Percentiles rank a stretch among this genome's conserved stretches.
phyloP scores from a whole-genome alignment of 2,113 vertebrate genomes.

The Loxodonta africana region DNA sequence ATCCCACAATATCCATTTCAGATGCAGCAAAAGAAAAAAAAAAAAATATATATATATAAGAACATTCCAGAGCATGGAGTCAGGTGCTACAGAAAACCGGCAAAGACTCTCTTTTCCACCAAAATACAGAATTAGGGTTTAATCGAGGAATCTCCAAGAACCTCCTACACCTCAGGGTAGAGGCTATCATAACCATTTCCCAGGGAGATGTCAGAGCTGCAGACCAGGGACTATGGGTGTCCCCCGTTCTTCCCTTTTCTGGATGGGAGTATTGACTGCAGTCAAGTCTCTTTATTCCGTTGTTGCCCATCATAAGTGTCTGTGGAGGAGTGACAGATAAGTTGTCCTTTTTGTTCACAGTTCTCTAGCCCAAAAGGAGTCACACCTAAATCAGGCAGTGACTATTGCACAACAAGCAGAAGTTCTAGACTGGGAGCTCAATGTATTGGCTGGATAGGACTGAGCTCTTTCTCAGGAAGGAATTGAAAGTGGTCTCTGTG shows the following conservation, averaged over 20 bases:
- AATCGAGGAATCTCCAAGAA: not conserved
- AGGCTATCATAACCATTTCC: not conserved
- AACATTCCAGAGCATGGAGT: not conserved
- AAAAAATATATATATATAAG: not conserved
- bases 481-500: not conserved
- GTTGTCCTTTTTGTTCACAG: not conserved
- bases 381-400: not conserved
- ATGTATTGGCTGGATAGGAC: not conserved
- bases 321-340: not conserved
- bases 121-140: not conserved
- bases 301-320: not conserved
- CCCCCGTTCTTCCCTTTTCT: not conserved
- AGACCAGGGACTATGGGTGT: not conserved
- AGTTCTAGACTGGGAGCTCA: not conserved
- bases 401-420: not conserved
- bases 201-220: not conserved
- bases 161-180: not conserved
- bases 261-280: not conserved
- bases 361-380: not conserved
- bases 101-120: not conserved
- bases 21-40: not conserved
- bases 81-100: not conserved
- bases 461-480: not conserved
- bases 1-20: not conserved
- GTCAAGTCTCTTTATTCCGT: not conserved